Evolutionary conservation across 2,888 invertebrate genomes (phyloP), one percentile per base, ranked within the genome.

Genomic region (Achlya flavicornis): DNA sequence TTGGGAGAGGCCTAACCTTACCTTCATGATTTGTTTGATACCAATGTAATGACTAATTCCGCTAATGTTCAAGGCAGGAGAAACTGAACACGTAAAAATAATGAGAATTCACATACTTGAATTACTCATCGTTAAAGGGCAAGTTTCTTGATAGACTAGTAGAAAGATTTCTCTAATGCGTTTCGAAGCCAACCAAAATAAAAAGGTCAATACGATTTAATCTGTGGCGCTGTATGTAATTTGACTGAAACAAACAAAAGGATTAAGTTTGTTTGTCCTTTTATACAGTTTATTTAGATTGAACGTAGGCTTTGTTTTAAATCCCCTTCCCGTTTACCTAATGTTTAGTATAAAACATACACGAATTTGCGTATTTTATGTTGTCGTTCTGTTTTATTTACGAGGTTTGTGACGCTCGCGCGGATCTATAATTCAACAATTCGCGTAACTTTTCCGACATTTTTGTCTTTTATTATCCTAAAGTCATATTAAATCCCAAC

Each of bases 271-370:
- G 26, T 19, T 53, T 61, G 53, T 53, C 62, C 57, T 62, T 62
- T 62, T 41, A 38, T 41, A 48, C n/a, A 33, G 35, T 62, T 62
- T 62, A 53, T 62, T 62, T 53, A 61, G 57, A 57, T 57, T 41
- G 14, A 62, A 14, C 8, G 62, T 35, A 16, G 61, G 57, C 53
- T 61, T 61, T 61, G 61, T 61, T 33, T 53, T 16, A 53, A 33
- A 53, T 61, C 53, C 53, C 48, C 33, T 53, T 33, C 43, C 33
- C 12, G 48, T 32, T 53, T 33, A 61, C 53, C 53, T 53, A 35
- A 35, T n/a, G 38, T 35, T 16, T 35, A 35, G 16, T 35, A 53
- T 53, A 53, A 53, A 19, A 53, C 53, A 53, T 53, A 53, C 53
- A 53, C 53, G 53, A 53, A 10, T 53, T 19, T 19, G 19, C 19